Percentiles rank a stretch among this genome's conserved stretches.
phyloP scores from a whole-genome alignment of 2,888 invertebrate genomes.

The Rotaria sp. region DNA sequence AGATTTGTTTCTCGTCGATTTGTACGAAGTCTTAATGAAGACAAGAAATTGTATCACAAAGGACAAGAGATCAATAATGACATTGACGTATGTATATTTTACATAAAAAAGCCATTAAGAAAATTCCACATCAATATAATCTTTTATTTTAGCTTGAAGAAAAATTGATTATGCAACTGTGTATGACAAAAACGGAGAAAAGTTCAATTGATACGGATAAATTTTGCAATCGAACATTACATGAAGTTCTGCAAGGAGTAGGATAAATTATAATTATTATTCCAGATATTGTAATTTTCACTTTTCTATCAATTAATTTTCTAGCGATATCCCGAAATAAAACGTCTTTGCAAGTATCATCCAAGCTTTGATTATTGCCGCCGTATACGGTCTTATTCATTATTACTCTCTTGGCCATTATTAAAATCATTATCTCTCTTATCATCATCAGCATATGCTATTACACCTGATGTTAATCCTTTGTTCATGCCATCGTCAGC shows the following conservation, averaged over 20 bases:
- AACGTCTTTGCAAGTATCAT: background rate
- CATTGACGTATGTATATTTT: background rate
- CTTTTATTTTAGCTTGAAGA: background rate
- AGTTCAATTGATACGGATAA: background rate
- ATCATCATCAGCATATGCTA: background rate
- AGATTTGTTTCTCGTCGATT: background rate
- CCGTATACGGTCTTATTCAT: background rate
- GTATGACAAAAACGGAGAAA: background rate
- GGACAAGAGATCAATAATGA: background rate
- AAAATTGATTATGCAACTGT: conserved; percentile 17
- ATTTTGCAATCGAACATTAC: background rate
- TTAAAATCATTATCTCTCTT: background rate
- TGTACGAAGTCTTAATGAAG: background rate
- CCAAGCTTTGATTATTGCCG: background rate
- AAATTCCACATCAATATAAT: background rate
- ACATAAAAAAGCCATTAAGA: background rate
- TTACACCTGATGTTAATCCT: background rate
- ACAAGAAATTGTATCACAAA: background rate
- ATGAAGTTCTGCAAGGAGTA: background rate
- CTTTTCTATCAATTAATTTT: background rate
- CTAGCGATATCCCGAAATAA: background rate
- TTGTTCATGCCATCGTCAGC: background rate
- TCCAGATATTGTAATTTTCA: background rate
- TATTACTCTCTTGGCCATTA: background rate
- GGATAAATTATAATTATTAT: background rate